These are phyloP conservation scores for Lagopus muta DNA, from an alignment of 2,113 vertebrate genomes.

Conservation along the genomic window DNA sequence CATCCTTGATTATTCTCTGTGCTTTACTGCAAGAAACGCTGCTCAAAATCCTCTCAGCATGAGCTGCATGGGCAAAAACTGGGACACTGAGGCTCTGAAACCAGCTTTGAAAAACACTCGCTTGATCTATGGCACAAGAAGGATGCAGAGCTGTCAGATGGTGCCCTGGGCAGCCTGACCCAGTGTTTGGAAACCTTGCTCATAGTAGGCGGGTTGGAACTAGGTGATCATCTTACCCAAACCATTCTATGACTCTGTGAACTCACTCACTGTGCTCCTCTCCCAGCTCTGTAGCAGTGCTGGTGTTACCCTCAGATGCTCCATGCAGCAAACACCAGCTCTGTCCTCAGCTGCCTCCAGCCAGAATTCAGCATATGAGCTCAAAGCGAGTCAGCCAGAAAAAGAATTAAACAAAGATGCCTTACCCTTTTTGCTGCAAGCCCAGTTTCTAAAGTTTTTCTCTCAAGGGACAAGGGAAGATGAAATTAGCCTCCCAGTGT, in stretches of 20 bases:
- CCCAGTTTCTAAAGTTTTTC: constrained; percentile 12
- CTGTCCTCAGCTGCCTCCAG: not conserved
- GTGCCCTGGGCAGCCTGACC: too few relatives aligned
- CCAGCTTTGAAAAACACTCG: constrained; percentile 38
- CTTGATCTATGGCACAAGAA: not conserved
- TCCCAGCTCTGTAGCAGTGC: not conserved
- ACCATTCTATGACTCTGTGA: rapidly evolving
- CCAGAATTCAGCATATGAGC: not conserved
- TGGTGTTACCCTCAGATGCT: not conserved
- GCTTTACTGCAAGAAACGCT: not conserved
- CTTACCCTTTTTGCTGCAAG: not conserved
- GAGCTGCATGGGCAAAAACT: not conserved
- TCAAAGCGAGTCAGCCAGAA: not conserved
- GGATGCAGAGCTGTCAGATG: too few relatives aligned
- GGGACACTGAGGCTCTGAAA: not conserved
- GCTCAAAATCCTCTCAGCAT: not conserved
- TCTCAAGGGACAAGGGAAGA: not conserved
- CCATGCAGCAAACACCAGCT: not conserved
- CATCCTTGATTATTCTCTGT: not conserved
- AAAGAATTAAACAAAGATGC: not conserved
- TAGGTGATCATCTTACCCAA: not conserved
- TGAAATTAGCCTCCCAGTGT: not conserved
- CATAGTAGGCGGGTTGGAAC: not conserved
- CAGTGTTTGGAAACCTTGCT: not conserved
- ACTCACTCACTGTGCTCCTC: not conserved